Evolutionary conservation across 1,140 invertebrate species (phyloP).

Genomic region (Aethina tumida): DNA sequence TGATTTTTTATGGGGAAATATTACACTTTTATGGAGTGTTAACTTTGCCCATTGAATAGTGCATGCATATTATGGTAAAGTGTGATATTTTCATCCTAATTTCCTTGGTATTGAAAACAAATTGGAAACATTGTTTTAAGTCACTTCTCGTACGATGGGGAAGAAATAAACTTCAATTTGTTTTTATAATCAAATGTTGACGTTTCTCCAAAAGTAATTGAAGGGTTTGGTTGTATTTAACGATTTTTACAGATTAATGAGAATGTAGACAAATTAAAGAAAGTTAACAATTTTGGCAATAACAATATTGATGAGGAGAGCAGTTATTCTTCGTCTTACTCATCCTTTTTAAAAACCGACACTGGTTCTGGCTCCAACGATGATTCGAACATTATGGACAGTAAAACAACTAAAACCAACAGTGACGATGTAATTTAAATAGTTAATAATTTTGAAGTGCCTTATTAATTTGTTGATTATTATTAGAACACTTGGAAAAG

Average conservation of each 20-base stretch:
- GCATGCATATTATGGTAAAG: too few relatives aligned
- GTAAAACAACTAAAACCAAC: constrained; percentile 22
- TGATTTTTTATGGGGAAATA: too few relatives aligned
- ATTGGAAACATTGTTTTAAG: too few relatives aligned
- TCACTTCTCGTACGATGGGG: too few relatives aligned
- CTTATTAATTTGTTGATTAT: constrained; percentile 7
- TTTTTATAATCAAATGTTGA: not conserved
- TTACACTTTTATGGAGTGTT: too few relatives aligned
- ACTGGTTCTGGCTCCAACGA: constrained; percentile 33
- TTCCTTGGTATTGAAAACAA: too few relatives aligned
- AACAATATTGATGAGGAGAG: constrained; percentile 35
- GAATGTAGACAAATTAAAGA: constrained; percentile 5
- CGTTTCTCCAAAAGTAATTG: not conserved
- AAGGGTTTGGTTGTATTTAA: constrained; percentile 1
- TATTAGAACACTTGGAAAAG: constrained; percentile 22
- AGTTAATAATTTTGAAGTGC: too few relatives aligned
- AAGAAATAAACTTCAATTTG: too few relatives aligned
- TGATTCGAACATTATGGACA: constrained; percentile 26
- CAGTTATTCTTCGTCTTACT: constrained; percentile 45
- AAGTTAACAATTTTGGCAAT: constrained; percentile 7
- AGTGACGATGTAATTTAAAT: constrained; percentile 16
- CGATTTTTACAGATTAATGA: constrained; percentile 15
- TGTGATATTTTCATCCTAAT: constrained; percentile 4
- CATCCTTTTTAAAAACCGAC: constrained; percentile 45
- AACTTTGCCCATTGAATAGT: too few relatives aligned